Evolutionary conservation across 1,140 invertebrate species (phyloP).

Genomic region (Leptinotarsa undecemlineata): DNA sequence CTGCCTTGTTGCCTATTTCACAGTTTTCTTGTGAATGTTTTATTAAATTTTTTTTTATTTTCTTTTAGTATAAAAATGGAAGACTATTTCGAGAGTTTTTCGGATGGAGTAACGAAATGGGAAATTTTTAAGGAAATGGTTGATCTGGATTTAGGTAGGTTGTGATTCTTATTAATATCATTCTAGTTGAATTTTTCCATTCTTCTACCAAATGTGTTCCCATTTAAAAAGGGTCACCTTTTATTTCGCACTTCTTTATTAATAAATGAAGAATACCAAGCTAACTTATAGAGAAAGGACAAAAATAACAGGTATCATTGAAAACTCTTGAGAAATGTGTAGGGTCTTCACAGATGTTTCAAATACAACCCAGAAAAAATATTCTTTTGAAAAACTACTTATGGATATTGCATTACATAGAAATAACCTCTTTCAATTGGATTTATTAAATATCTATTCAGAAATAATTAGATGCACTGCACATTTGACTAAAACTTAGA

Average conservation of each 20-base stretch:
- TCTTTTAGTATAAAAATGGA: conserved; percentile 33
- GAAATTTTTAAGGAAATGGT: conserved; percentile 30
- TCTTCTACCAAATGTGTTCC: no score
- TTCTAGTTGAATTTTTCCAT: neutral
- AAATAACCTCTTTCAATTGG: neutral
- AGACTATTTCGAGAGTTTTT: conserved; percentile 33
- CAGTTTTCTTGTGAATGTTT: conserved; percentile 12
- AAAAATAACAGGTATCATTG: no score
- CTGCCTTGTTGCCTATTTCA: conserved; percentile 13
- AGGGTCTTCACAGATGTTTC: neutral
- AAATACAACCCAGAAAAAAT: neutral
- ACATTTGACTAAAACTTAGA: no score
- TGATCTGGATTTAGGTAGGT: conserved; percentile 31
- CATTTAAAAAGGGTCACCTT: no score
- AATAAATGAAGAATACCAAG: no score
- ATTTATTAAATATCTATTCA: no score
- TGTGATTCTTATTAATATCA: neutral
- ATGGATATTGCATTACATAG: neutral
- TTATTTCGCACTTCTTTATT: no score
- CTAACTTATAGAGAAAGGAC: no score
- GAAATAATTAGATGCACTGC: no score
- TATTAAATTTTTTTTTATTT: conserved; percentile 15
- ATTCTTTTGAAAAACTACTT: neutral
- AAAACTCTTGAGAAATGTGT: no score
- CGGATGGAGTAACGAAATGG: conserved; percentile 32